Evolutionary conservation across 2,113 vertebrate genomes (phyloP).

Genomic region (Apaloderma vittatum): DNA sequence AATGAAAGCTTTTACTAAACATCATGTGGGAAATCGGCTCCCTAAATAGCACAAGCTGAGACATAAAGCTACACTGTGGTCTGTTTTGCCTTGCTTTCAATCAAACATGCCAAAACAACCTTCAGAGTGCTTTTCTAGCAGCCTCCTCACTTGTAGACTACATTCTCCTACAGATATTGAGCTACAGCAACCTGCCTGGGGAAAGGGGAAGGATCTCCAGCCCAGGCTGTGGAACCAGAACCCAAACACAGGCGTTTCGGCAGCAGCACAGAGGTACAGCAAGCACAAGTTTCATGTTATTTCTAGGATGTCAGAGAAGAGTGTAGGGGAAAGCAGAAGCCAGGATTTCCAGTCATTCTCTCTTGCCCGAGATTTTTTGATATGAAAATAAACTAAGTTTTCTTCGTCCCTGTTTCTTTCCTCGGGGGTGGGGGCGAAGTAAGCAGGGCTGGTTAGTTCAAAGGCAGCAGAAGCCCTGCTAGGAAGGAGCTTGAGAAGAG

Average conservation of each 20-base stretch:
- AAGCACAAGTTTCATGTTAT: rapidly evolving
- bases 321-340: background rate
- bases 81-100: background rate
- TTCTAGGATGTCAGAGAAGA: background rate
- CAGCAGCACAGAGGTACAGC: background rate
- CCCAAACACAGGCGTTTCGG: background rate
- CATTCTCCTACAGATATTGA: rapidly evolving
- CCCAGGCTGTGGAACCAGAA: rapidly evolving
- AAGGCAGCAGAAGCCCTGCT: rapidly evolving
- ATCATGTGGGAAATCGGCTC: slow-evolving; percentile 13
- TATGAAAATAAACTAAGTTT: background rate
- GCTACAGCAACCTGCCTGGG: background rate
- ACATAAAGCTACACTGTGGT: background rate
- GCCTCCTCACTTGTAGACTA: background rate
- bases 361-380: background rate
- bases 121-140: background rate
- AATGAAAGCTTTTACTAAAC: slow-evolving; percentile 61
- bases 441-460: background rate
- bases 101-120: background rate
- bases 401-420: background rate
- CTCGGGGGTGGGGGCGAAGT: rapidly evolving
- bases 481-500: background rate
- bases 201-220: background rate
- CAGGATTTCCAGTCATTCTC: background rate
- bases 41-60: background rate